Conservation (phyloP, 2,113 vertebrate species). For the Ammospiza caudacuta region DNA sequence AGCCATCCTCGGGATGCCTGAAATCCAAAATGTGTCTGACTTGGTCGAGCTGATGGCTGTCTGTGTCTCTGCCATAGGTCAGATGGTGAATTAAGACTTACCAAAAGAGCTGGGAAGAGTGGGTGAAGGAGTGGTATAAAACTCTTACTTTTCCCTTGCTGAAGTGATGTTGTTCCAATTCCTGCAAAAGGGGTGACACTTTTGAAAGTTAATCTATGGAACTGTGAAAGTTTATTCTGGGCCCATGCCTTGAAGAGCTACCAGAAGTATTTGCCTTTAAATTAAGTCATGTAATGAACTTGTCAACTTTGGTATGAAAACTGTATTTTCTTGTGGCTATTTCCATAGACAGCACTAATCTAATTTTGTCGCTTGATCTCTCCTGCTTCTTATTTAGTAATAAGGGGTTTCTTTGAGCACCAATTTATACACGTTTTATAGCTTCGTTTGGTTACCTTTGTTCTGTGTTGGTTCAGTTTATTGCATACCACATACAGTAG, state of each 20-base stretch:
- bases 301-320: background rate
- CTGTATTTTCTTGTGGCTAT: background rate
- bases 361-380: background rate
- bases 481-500: background rate
- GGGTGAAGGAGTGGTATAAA: background rate
- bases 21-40: background rate
- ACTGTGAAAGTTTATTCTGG: background rate
- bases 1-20: background rate
- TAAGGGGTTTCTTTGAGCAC: background rate
- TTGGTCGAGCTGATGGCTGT: background rate
- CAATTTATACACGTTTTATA: background rate
- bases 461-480: background rate
- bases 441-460: background rate
- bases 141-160: background rate
- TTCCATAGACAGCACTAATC: background rate
- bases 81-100: background rate
- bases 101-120: background rate
- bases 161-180: background rate
- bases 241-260: fast-evolving
- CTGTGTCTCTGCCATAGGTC: background rate
- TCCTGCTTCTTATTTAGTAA: background rate
- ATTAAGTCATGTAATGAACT: background rate
- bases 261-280: background rate
- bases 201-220: background rate
- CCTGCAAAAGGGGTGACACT: background rate